These are phyloP conservation scores for Furnarius figulus DNA, from an alignment of 2,113 vertebrate species.

Conservation along the genomic window DNA sequence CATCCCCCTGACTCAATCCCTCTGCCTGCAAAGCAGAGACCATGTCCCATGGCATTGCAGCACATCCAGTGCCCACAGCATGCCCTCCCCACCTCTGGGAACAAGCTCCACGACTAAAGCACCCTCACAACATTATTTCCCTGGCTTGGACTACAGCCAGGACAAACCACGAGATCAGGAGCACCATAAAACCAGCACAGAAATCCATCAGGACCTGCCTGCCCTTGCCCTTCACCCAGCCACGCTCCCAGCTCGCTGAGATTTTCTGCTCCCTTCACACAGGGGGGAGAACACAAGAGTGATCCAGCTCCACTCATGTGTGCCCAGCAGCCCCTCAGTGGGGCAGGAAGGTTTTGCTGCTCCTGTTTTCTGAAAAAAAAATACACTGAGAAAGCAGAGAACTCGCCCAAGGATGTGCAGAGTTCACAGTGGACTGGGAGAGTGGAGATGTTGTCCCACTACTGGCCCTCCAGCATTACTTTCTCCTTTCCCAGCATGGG, in stretches of 20 bases:
- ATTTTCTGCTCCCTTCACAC: not conserved
- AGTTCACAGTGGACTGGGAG: accelerated
- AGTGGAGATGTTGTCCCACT: accelerated
- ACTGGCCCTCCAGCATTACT: not conserved
- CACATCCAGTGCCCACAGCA: not conserved
- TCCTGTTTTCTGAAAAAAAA: not conserved
- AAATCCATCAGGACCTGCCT: not conserved
- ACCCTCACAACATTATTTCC: not conserved
- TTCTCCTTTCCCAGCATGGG: not conserved
- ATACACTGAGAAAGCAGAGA: not conserved
- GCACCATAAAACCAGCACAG: not conserved
- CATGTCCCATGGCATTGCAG: accelerated
- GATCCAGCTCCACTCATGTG: not conserved
- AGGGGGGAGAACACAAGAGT: not conserved
- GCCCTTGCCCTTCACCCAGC: not conserved
- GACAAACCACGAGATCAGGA: not conserved
- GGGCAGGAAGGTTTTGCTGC: not conserved
- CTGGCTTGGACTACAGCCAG: not conserved
- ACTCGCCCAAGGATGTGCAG: accelerated
- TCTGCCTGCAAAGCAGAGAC: not conserved
- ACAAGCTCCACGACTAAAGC: not conserved
- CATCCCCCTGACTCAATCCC: not conserved
- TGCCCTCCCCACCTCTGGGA: not conserved
- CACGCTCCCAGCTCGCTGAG: too few species aligned
- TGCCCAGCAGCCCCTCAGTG: not conserved